These are phyloP conservation scores for Spheniscus humboldti DNA, from an alignment of 2,797 vertebrate genomes.

Conservation along the genomic window DNA sequence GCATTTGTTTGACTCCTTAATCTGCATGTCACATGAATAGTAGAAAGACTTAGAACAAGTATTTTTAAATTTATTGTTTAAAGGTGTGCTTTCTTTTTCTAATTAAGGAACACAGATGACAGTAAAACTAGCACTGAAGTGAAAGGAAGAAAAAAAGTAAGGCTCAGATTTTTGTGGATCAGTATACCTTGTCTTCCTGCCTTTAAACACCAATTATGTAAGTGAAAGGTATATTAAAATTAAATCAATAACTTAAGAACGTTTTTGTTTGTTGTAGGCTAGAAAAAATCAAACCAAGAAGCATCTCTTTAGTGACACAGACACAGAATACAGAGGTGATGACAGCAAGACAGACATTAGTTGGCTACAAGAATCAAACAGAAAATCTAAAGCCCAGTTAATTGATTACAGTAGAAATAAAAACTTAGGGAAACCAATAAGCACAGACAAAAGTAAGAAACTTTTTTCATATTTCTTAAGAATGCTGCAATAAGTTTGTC, in stretches of 20 bases:
- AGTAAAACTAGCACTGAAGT: constrained; percentile 19
- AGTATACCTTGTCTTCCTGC: neutral
- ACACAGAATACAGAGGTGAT: constrained; percentile 81
- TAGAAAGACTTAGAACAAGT: neutral
- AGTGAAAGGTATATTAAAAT: neutral
- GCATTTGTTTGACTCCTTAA: neutral
- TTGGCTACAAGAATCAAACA: constrained; percentile 84
- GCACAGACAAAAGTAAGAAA: constrained; percentile 60
- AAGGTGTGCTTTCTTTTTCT: constrained; percentile 24
- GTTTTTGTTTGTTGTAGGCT: constrained; percentile 37
- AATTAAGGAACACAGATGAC: constrained; percentile 36
- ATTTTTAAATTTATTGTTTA: neutral
- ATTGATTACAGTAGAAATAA: constrained; percentile 80
- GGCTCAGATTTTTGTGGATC: neutral
- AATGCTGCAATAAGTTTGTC: neutral
- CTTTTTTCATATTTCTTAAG: neutral
- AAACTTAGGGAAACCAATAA: constrained; percentile 13
- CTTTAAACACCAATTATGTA: neutral
- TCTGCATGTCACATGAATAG: neutral
- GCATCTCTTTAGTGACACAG: constrained; percentile 89
- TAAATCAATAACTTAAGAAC: neutral
- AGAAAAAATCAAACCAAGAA: constrained; percentile 70
- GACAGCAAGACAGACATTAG: constrained; percentile 80
- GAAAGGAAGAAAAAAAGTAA: constrained; percentile 65
- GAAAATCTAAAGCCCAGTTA: constrained; percentile 80